These are phyloP conservation scores for Triplophysa dalaica DNA, from an alignment of 2,113 vertebrate genomes.

Conservation along the genomic window DNA sequence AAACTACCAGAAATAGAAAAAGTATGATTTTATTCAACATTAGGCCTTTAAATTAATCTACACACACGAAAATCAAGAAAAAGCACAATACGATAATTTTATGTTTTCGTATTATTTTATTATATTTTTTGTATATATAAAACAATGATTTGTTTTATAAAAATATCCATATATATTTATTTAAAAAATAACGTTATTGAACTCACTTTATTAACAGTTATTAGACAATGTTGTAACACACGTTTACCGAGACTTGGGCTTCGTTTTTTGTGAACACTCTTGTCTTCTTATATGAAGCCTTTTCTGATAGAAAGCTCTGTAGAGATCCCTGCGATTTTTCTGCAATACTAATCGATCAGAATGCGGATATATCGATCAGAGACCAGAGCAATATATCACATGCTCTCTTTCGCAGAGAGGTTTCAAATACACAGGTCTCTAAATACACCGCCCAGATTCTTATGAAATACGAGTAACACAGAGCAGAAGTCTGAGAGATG, in stretches of 20 bases:
- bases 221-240: neutral
- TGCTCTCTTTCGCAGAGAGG: conserved; percentile 65
- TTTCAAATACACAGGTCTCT: conserved; percentile 73
- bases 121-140: no score
- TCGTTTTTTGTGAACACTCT: neutral
- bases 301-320: conserved; percentile 57
- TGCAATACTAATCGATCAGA: conserved; percentile 71
- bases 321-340: conserved; percentile 55
- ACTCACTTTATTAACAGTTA: neutral
- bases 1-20: no score
- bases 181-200: neutral
- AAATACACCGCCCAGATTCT: conserved; percentile 62
- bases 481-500: neutral
- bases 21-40: no score
- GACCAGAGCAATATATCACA: conserved; percentile 73
- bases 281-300: neutral
- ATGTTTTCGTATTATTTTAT: no score
- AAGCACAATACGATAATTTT: no score
- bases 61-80: no score
- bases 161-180: no score
- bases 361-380: conserved; percentile 74
- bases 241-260: neutral
- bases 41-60: no score
- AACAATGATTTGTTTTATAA: no score
- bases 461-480: neutral